Evolutionary conservation across 2,888 invertebrate genomes (phyloP).

Genomic region (Nycteola revayana): DNA sequence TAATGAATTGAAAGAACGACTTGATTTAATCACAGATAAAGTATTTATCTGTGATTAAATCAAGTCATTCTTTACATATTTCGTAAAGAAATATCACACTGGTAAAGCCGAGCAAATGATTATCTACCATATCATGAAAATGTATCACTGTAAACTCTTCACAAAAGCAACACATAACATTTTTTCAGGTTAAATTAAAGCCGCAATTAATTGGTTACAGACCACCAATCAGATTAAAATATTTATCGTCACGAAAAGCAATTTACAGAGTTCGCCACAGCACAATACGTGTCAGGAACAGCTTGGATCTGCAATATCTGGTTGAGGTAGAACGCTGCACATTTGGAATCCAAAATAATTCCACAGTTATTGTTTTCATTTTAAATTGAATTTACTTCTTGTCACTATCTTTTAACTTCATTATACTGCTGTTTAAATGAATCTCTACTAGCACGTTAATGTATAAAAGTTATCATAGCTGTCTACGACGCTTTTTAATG

Average conservation of each 20-base stretch:
- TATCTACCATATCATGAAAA: too few relatives aligned
- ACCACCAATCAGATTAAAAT: constrained; percentile 78
- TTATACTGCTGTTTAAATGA: too few relatives aligned
- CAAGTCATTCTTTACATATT: too few relatives aligned
- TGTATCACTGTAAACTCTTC: too few relatives aligned
- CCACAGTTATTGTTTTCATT: constrained; percentile 43
- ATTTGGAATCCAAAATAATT: constrained; percentile 56
- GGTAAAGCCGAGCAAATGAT: too few relatives aligned
- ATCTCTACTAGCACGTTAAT: too few relatives aligned
- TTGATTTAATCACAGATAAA: too few relatives aligned
- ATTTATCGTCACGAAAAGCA: constrained; percentile 78
- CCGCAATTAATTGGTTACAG: constrained; percentile 75
- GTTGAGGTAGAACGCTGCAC: constrained; percentile 57
- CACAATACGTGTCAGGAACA: constrained; percentile 72
- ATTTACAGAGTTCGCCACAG: constrained; percentile 74
- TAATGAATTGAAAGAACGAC: too few relatives aligned
- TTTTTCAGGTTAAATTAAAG: constrained; percentile 53
- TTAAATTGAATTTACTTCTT: constrained; percentile 29
- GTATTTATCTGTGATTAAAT: too few relatives aligned
- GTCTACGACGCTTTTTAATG: too few relatives aligned
- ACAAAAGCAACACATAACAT: constrained; percentile 10
- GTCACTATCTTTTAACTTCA: constrained; percentile 20
- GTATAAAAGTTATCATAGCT: too few relatives aligned
- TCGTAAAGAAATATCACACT: too few relatives aligned
- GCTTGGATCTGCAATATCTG: constrained; percentile 69